Evolutionary conservation across 35 echinoderm and acorn worm species (phyloP).

Genomic region (Amphiura filiformis): DNA sequence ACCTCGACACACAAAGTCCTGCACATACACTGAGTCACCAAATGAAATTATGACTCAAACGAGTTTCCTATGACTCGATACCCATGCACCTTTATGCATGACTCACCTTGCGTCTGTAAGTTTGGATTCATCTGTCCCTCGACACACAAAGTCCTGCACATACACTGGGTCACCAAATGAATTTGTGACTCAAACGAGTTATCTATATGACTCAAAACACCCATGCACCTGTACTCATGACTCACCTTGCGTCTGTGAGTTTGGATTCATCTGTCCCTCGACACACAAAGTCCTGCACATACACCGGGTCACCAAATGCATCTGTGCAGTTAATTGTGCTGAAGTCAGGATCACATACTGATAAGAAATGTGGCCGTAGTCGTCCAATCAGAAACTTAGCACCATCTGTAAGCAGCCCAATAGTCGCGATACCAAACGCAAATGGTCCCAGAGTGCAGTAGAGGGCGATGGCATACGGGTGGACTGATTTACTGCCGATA

Average conservation of each 20-base stretch:
- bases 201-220: too few relatives aligned
- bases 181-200: too few relatives aligned
- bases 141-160: not conserved
- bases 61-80: too few relatives aligned
- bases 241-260: slow-evolving; percentile 15
- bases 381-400: slow-evolving; percentile 7
- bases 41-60: too few relatives aligned
- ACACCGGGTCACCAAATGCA: not conserved
- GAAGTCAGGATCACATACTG: slow-evolving; percentile 10
- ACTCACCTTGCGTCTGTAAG: slow-evolving; percentile 18
- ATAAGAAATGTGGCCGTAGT: not conserved
- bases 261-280: not conserved
- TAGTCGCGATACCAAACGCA: not conserved
- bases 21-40: not conserved
- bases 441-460: not conserved
- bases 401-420: not conserved
- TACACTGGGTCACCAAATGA: not conserved
- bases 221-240: too few relatives aligned
- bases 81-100: too few relatives aligned
- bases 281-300: not conserved
- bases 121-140: not conserved
- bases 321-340: not conserved
- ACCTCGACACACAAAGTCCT: not conserved
- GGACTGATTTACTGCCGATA: not conserved
- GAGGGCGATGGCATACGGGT: not conserved